Conservation (phyloP, 2,888 invertebrate genomes). For the Sinhomidia bicolor region DNA sequence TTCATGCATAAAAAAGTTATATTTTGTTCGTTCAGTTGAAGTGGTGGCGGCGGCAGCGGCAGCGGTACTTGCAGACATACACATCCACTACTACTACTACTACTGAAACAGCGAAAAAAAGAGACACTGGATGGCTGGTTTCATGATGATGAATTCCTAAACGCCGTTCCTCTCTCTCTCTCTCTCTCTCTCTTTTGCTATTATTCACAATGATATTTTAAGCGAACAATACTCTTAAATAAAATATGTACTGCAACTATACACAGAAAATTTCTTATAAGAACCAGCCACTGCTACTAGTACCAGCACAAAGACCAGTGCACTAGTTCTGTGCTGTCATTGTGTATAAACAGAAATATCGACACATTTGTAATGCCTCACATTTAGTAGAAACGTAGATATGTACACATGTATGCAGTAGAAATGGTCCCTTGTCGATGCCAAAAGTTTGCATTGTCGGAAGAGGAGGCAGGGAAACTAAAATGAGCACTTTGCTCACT, state of each 20-base stretch:
- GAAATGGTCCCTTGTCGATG: slow-evolving; percentile 5
- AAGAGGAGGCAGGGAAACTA: neutral
- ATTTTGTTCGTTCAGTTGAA: slow-evolving; percentile 46
- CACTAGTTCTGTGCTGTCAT: neutral
- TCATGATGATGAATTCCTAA: slow-evolving; percentile 65
- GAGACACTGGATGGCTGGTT: no score
- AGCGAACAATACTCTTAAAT: slow-evolving; percentile 51
- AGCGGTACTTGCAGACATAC: no score
- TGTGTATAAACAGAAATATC: no score
- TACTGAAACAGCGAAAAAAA: no score
- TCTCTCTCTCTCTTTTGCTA: neutral
- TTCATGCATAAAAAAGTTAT: slow-evolving; percentile 72
- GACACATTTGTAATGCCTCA: no score
- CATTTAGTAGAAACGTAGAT: no score
- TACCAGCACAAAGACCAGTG: neutral
- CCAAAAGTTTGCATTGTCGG: slow-evolving; percentile 5
- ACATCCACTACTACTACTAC: no score
- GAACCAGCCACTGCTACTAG: neutral
- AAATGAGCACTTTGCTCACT: slow-evolving; percentile 2
- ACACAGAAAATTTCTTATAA: slow-evolving; percentile 9
- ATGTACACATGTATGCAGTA: neutral
- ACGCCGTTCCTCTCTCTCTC: slow-evolving; percentile 13
- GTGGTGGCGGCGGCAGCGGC: neutral
- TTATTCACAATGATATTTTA: slow-evolving; percentile 65
- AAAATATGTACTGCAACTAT: slow-evolving; percentile 10